These are phyloP conservation scores for Conopomorpha cramerella DNA, from an alignment of 1,140 invertebrate genomes.

Conservation along the genomic window DNA sequence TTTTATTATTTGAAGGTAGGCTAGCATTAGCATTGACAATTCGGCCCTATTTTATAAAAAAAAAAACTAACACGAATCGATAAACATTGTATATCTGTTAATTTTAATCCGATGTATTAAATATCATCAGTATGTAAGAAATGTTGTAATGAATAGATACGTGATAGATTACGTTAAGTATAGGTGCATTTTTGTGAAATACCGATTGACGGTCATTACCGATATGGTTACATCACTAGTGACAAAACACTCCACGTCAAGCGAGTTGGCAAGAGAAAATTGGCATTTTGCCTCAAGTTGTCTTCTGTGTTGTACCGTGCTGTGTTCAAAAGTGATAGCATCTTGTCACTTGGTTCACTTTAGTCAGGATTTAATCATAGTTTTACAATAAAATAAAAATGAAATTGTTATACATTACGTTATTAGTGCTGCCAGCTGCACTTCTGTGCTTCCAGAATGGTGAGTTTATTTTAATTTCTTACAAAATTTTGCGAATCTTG, in stretches of 20 bases:
- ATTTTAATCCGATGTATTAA: too few species aligned
- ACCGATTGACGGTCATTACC: constrained; percentile 1
- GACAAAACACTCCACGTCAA: constrained; percentile 52
- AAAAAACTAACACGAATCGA: too few species aligned
- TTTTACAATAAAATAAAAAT: constrained; percentile 26
- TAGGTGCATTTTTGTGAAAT: too few species aligned
- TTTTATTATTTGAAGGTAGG: too few species aligned
- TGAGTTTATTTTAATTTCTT: constrained; percentile 15
- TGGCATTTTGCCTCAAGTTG: constrained; percentile 42
- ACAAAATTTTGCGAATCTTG: background rate
- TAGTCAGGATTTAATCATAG: constrained; percentile 15
- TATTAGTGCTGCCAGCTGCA: constrained; percentile 41
- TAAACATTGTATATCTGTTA: too few species aligned
- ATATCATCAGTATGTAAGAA: too few species aligned
- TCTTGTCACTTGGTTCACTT: constrained; percentile 13
- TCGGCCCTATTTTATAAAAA: too few species aligned
- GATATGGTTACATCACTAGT: constrained; percentile 16
- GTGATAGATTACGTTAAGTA: too few species aligned
- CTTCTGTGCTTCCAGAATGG: constrained; percentile 43
- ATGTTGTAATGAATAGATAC: too few species aligned
- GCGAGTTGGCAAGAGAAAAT: constrained; percentile 55
- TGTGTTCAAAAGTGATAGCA: constrained; percentile 34
- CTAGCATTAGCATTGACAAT: too few species aligned
- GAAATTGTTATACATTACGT: constrained; percentile 43
- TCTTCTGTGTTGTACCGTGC: constrained; percentile 23